Conservation (phyloP, 2,113 vertebrate species). For the Sphyrna mokarran region DNA sequence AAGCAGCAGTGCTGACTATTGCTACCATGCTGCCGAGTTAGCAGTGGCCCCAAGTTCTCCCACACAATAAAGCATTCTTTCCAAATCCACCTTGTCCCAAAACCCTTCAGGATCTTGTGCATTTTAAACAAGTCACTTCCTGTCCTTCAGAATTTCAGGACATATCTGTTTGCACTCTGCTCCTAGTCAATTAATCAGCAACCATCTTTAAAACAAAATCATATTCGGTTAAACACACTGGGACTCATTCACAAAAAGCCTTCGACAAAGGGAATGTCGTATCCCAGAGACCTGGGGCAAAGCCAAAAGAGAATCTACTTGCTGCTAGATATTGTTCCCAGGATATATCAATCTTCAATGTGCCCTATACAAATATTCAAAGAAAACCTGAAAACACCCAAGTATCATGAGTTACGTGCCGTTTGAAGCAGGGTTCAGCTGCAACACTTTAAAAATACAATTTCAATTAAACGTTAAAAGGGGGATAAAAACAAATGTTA, state of each 20-base stretch:
- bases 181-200: neutral
- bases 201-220: neutral
- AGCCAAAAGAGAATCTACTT: neutral
- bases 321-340: neutral
- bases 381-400: no score
- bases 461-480: neutral
- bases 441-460: neutral
- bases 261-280: neutral
- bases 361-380: no score
- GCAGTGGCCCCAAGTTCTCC: no score
- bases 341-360: neutral
- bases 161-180: neutral
- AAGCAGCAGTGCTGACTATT: no score
- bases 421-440: neutral
- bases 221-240: neutral
- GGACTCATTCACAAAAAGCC: neutral
- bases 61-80: no score
- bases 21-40: no score
- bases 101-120: no score
- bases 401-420: neutral
- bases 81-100: no score
- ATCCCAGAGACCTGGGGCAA: neutral
- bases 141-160: no score
- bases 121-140: no score
- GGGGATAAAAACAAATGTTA: neutral